Percentiles rank a stretch among this genome's conserved stretches.
Conservation (phyloP, 2,113 vertebrate species). For the Hippocampus zosterae region DNA sequence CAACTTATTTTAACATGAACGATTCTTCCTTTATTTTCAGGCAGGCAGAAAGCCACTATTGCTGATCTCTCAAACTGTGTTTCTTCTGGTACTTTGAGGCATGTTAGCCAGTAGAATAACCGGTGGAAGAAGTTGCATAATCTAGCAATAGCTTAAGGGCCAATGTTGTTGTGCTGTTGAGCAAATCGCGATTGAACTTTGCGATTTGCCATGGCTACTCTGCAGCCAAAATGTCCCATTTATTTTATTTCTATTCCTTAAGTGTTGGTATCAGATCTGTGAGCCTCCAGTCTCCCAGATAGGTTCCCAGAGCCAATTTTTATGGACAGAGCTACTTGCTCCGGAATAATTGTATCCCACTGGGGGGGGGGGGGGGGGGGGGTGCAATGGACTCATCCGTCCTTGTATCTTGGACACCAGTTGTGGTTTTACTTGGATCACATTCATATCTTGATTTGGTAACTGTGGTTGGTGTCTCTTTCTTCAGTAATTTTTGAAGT, state of each 20-base stretch:
- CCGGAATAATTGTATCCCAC: not conserved
- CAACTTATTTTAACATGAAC: constrained; percentile 66
- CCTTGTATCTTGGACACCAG: not conserved
- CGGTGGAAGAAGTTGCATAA: not conserved
- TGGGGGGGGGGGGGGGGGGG: not conserved
- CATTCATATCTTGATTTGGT: not conserved
- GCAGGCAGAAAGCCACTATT: constrained; percentile 30
- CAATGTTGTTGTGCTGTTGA: not conserved
- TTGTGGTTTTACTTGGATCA: not conserved
- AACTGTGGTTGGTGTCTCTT: not conserved
- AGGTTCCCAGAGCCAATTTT: not conserved
- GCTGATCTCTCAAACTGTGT: constrained; percentile 3
- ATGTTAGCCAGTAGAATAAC: not conserved
- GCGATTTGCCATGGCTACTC: not conserved
- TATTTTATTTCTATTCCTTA: not conserved
- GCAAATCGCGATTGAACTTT: not conserved
- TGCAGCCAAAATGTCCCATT: not conserved
- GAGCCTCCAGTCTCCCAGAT: not conserved
- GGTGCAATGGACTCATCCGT: not conserved
- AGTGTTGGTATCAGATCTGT: not conserved
- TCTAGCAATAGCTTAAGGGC: not conserved
- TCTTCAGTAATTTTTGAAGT: not conserved
- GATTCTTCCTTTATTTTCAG: constrained; percentile 52
- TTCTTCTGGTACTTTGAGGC: not conserved
- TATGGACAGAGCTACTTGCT: not conserved